Base-by-base conservation (phyloP, 2,888 invertebrate species). In the Camponotus fellah region DNA sequence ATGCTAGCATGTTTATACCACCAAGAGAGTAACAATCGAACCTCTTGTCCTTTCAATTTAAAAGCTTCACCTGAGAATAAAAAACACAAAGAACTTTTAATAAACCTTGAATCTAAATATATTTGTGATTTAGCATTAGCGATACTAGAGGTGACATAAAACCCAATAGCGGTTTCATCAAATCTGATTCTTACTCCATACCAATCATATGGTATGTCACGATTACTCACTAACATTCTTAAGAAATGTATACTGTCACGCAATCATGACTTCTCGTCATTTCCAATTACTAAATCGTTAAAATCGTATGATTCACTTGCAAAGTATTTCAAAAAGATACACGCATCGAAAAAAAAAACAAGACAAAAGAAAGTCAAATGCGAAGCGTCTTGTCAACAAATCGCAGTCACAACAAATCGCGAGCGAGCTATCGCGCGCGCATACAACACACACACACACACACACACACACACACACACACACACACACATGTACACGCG, bases 151-250 rank as follows among this genome's bases (percentile, higher is more conserved):
- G 26, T 9, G n/a, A 69, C 32, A 46, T 17, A 49, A 17, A 17
- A 49, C 49, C 5, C 49, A 49, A 49, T 46, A 46, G 14, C 4
- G 0, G 9, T 26, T 26, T 26, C 2, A 26, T 26, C 5, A 26
- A 26, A 26, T 26, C 26, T 68, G 69, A 60, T 40, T 53, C 37
- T 53, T 9, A 26, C 3, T 53, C 12, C 8, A 26, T 26, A 26
- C 26, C 26, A 53, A 17, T 76, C 32, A 71, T 53, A 43, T 53
- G 49, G 49, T 53, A 53, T 32, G 21, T 62, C 40, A 8, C n/a
- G n/a, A 66, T 66, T 77, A 77, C 40, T 77, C 37, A 64, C 49
- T 65, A 53, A 58, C 17, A 34, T 71, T 77, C 17, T 14, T 10
- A 32, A 58, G 72, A 71, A 58, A 49, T 17, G 10, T 8, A 26